Conservation (phyloP, 1,140 invertebrate genomes). For the Zaprionus inermis region DNA sequence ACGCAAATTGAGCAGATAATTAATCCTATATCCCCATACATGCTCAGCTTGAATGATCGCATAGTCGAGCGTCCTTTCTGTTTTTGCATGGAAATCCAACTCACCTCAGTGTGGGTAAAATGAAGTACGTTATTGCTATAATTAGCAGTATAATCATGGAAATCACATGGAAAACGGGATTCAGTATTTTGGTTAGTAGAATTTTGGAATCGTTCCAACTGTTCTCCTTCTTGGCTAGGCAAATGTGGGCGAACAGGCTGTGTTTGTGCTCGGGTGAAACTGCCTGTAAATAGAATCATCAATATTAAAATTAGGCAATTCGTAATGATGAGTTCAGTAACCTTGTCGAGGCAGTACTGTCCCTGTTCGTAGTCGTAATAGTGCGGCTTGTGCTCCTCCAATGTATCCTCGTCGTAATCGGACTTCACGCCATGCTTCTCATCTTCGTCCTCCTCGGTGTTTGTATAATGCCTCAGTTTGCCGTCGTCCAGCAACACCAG, state of each 20-base stretch:
- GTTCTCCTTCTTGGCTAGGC: constrained; percentile 88
- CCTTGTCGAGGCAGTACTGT: constrained; percentile 92
- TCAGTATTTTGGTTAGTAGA: constrained; percentile 89
- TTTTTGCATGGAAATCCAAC: constrained; percentile 3
- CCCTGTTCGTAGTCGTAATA: constrained; percentile 90
- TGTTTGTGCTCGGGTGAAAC: constrained; percentile 66
- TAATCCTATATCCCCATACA: constrained; percentile 14
- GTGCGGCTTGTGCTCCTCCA: constrained; percentile 81
- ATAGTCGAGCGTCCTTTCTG: too few relatives aligned
- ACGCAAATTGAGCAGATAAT: constrained; percentile 17
- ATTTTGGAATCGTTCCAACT: constrained; percentile 90
- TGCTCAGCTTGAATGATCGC: too few relatives aligned
- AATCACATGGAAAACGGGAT: constrained; percentile 90
- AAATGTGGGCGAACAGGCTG: constrained; percentile 89
- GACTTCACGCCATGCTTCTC: constrained; percentile 47
- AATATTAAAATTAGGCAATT: background rate
- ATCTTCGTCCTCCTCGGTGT: constrained; percentile 84
- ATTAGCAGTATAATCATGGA: constrained; percentile 89
- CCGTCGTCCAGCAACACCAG: constrained; percentile 89
- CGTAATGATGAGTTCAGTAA: constrained; percentile 50
- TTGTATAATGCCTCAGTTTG: constrained; percentile 88
- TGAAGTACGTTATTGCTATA: constrained; percentile 92
- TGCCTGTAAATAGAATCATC: constrained; percentile 35
- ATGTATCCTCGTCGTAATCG: constrained; percentile 83
- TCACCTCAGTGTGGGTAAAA: constrained; percentile 89